Percentiles rank a stretch among this genome's conserved stretches.
These are phyloP conservation scores for Cathartes aura DNA, from an alignment of 2,113 vertebrate species.

Conservation along the genomic window DNA sequence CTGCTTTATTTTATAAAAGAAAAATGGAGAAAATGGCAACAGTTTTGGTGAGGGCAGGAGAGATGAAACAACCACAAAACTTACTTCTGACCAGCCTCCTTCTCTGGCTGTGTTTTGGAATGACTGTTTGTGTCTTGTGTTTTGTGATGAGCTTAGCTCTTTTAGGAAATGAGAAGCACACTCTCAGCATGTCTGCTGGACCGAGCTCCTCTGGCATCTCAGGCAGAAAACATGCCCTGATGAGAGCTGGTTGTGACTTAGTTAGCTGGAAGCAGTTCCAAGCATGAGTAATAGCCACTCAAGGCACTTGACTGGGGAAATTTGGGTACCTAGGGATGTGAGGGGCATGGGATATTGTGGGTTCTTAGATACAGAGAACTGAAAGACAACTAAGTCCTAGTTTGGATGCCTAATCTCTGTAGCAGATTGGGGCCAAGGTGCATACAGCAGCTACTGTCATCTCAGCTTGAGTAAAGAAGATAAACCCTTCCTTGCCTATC, in stretches of 20 bases:
- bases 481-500: not conserved
- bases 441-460: not conserved
- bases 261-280: not conserved
- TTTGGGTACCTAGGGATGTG: not conserved
- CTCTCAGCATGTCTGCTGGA: not conserved
- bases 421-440: not conserved
- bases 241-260: conserved; percentile 11
- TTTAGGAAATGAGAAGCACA: not conserved
- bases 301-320: not conserved
- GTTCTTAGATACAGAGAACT: not conserved
- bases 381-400: not conserved
- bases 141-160: not conserved
- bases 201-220: not conserved
- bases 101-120: not conserved
- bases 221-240: not conserved
- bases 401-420: not conserved
- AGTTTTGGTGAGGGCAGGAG: not conserved
- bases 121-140: not conserved
- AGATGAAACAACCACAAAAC: not conserved
- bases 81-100: not conserved
- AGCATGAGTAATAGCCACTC: not conserved
- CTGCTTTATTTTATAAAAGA: not conserved
- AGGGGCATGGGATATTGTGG: not conserved
- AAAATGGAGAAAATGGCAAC: not conserved
- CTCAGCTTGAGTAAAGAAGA: not conserved